A percentile compares a stretch with the other conserved stretches of the same genome.
These are phyloP conservation scores for Otis tarda DNA, from an alignment of 2,113 vertebrate species.

Conservation along the genomic window DNA sequence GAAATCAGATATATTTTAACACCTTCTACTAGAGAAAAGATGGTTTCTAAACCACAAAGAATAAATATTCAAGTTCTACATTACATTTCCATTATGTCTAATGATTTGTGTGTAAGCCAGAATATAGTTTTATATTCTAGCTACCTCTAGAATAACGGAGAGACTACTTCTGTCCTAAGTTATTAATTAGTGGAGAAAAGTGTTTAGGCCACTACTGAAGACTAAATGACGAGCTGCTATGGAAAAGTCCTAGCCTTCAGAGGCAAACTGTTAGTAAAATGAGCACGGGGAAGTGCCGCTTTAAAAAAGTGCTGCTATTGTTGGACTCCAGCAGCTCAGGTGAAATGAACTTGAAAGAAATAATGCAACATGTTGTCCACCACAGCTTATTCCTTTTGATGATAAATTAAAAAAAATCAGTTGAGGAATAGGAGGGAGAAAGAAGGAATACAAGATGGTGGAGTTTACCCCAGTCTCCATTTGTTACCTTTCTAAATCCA, in stretches of 20 bases:
- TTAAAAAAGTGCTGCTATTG: background rate
- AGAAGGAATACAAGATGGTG: background rate
- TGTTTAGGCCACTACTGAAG: background rate
- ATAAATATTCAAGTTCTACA: background rate
- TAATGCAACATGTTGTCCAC: background rate
- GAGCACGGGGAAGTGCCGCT: background rate
- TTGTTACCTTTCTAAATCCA: background rate
- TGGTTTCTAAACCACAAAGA: background rate
- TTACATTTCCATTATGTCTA: background rate
- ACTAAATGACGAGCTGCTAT: background rate
- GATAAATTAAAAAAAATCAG: background rate
- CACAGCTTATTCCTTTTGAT: background rate
- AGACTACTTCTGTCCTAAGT: background rate
- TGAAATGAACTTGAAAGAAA: background rate
- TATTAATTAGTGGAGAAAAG: background rate
- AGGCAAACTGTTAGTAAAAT: background rate
- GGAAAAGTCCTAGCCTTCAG: background rate
- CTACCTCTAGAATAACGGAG: background rate
- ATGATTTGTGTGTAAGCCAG: background rate
- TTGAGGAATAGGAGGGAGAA: background rate
- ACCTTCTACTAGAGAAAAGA: background rate
- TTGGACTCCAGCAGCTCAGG: background rate
- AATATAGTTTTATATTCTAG: background rate
- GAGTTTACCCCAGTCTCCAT: background rate
- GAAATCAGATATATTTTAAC: background rate